phyloP scores from a whole-genome alignment of 2,113 vertebrate genomes.

The Euleptes europaea region DNA sequence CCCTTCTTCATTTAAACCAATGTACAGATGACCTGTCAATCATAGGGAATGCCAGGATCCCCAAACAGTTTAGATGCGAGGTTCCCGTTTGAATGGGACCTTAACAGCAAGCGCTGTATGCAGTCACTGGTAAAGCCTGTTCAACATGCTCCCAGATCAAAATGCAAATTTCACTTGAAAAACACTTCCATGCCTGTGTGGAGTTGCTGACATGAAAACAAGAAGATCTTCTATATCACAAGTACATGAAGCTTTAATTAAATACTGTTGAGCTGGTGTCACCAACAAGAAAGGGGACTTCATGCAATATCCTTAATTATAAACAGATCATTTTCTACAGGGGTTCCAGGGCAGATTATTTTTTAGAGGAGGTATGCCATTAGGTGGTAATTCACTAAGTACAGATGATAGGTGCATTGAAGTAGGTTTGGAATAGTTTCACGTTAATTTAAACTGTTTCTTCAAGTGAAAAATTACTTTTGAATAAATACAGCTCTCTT shows the following conservation, averaged over 20 bases:
- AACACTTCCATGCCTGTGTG: not conserved
- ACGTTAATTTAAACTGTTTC: not conserved
- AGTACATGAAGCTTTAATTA: slow-evolving; percentile 63
- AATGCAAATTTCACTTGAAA: slow-evolving; percentile 40
- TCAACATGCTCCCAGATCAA: not conserved
- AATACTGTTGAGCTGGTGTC: slow-evolving; percentile 45
- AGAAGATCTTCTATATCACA: slow-evolving; percentile 41
- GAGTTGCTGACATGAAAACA: slow-evolving; percentile 53
- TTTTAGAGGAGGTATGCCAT: not conserved
- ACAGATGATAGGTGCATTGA: slow-evolving; percentile 44
- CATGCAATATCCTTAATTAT: slow-evolving; percentile 56
- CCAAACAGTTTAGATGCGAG: not conserved
- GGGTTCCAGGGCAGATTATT: slow-evolving; percentile 31
- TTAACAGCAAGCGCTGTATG: not conserved
- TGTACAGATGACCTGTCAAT: too few species aligned
- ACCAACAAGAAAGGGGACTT: slow-evolving; percentile 50
- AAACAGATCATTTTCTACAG: slow-evolving; percentile 51
- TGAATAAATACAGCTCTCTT: rapidly evolving
- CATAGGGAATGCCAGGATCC: too few species aligned
- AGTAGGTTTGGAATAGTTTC: slow-evolving; percentile 12
- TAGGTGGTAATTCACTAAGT: slow-evolving; percentile 33
- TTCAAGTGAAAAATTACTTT: not conserved
- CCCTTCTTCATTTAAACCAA: too few species aligned
- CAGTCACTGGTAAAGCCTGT: slow-evolving; percentile 23
- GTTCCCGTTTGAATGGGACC: not conserved